phyloP scores from a whole-genome alignment of 2,888 invertebrate genomes.

The Aphodius granarius region DNA sequence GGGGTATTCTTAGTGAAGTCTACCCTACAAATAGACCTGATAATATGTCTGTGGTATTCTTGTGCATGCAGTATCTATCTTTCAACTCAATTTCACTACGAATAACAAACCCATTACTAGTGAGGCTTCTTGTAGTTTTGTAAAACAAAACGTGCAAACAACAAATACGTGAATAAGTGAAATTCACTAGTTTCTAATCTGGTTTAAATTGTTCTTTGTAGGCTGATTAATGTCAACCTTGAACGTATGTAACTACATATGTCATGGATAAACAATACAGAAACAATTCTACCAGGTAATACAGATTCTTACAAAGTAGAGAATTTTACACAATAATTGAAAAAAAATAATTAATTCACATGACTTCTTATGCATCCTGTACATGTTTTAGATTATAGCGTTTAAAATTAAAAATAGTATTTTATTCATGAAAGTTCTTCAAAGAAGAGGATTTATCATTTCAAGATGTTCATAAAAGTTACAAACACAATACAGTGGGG shows the following conservation, averaged over 20 bases:
- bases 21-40: background rate
- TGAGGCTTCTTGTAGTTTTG: background rate
- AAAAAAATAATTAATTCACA: background rate
- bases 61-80: background rate
- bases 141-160: background rate
- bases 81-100: background rate
- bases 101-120: background rate
- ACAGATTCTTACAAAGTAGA: too few species aligned
- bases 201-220: background rate
- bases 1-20: background rate
- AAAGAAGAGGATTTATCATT: background rate
- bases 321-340: too few species aligned
- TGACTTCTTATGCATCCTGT: background rate
- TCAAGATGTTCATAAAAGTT: background rate
- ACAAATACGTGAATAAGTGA: background rate
- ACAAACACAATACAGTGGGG: background rate
- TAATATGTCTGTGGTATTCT: background rate
- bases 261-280: too few species aligned
- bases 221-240: background rate
- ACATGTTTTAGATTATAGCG: background rate
- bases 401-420: background rate
- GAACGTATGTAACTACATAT: too few species aligned
- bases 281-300: too few species aligned
- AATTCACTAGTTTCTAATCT: background rate
- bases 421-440: background rate